Percentiles rank a stretch among this genome's conserved stretches.
Evolutionary conservation across 1,140 invertebrate species (phyloP).

Genomic region (Drosophila subobscura): DNA sequence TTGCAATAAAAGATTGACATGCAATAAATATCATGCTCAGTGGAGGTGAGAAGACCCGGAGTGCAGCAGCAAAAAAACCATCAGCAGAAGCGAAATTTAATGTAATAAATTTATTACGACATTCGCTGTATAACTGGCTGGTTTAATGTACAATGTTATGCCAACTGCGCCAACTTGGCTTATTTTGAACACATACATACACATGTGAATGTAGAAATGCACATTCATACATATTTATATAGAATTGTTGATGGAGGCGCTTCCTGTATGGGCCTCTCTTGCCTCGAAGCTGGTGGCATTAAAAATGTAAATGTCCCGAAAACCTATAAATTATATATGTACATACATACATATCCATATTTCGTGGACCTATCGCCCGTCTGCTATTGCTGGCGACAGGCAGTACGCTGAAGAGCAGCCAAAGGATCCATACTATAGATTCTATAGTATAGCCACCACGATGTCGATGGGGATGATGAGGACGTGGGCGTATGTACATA

Average conservation of each 20-base stretch:
- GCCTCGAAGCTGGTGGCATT: constrained; percentile 39
- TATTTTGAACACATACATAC: constrained; percentile 2
- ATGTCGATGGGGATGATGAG: constrained; percentile 23
- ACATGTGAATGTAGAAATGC: neutral
- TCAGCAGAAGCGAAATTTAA: constrained; percentile 44
- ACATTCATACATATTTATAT: constrained; percentile 24
- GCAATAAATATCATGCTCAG: constrained; percentile 43
- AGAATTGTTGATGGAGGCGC: neutral
- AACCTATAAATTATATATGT: constrained; percentile 72
- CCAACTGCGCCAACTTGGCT: constrained; percentile 36
- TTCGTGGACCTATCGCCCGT: constrained; percentile 61
- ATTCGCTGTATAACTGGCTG: constrained; percentile 18
- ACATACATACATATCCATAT: neutral
- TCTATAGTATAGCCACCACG: constrained; percentile 6
- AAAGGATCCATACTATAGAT: too few species aligned
- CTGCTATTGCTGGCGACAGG: constrained; percentile 67
- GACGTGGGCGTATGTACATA: constrained; percentile 21
- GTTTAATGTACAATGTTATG: constrained; percentile 23
- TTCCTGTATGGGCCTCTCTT: constrained; percentile 34
- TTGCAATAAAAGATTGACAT: constrained; percentile 57
- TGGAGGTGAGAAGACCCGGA: neutral
- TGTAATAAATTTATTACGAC: constrained; percentile 67
- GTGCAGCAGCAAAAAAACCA: constrained; percentile 31
- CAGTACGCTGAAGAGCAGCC: too few species aligned
- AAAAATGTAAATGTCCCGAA: constrained; percentile 75